Conservation (phyloP, 37 sponge, comb jelly and placozoan genomes). For the Spongilla lacustris region DNA sequence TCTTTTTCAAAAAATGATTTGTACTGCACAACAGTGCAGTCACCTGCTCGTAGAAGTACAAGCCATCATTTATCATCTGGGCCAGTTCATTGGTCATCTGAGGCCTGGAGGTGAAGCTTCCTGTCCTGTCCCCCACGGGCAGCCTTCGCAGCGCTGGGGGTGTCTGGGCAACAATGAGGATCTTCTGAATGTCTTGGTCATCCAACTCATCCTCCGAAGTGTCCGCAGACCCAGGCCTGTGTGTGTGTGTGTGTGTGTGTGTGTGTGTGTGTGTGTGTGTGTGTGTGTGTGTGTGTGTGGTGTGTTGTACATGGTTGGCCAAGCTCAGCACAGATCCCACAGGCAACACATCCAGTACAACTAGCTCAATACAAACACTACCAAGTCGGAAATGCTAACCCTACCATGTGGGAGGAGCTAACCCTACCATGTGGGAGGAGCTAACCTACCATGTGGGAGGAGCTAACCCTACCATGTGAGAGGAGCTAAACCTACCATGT, state of each 20-base stretch:
- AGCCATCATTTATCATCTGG: constrained; percentile 93
- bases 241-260: not conserved
- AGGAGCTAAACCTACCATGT: too few species aligned
- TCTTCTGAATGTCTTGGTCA: constrained; percentile 69
- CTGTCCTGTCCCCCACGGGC: constrained; percentile 76
- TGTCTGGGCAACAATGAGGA: constrained; percentile 84
- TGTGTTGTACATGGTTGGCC: not conserved
- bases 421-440: too few species aligned
- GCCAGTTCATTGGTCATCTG: constrained; percentile 82
- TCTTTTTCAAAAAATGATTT: not conserved
- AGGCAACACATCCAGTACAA: too few species aligned
- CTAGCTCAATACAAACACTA: too few species aligned
- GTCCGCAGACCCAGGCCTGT: constrained; percentile 42
- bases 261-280: not conserved
- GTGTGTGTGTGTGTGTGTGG: too few species aligned
- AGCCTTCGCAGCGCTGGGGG: not conserved
- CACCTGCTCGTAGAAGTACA: constrained; percentile 92
- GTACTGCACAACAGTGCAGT: too few species aligned
- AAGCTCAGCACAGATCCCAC: too few species aligned
- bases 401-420: too few species aligned
- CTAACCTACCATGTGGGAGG: too few species aligned
- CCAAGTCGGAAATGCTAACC: too few species aligned
- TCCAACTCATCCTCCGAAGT: constrained; percentile 86
- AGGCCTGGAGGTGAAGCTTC: constrained; percentile 33
- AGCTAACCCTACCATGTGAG: too few species aligned